Evolutionary conservation across 2,888 invertebrate genomes (phyloP).

Genomic region (Adela reaumurella): DNA sequence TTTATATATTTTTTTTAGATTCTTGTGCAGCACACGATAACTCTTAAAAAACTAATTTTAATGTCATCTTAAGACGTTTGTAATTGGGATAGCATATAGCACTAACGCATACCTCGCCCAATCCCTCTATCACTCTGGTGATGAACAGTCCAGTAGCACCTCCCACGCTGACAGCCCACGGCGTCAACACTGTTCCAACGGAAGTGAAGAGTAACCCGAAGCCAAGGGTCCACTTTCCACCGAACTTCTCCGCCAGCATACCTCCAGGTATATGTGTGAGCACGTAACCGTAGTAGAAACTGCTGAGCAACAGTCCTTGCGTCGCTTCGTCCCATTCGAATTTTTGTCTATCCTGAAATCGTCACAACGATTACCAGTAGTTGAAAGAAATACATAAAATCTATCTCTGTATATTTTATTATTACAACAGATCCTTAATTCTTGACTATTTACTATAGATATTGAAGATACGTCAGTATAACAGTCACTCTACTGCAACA

Average conservation of each 20-base stretch:
- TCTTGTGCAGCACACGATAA: no score
- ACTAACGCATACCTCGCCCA: slow-evolving; percentile 59
- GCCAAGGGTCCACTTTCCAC: slow-evolving; percentile 80
- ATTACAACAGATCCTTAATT: no score
- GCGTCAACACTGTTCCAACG: slow-evolving; percentile 73
- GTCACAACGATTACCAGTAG: no score
- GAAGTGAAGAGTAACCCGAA: slow-evolving; percentile 75
- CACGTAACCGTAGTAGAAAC: slow-evolving; percentile 83
- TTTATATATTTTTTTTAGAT: no score
- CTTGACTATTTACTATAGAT: no score
- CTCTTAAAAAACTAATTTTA: no score
- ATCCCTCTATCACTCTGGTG: slow-evolving; percentile 46
- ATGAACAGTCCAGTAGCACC: slow-evolving; percentile 54
- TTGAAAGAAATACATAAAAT: no score
- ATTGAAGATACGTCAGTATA: no score
- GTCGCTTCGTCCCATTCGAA: slow-evolving; percentile 67
- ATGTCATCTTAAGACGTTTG: no score
- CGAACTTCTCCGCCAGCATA: slow-evolving; percentile 73
- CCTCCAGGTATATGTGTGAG: slow-evolving; percentile 82
- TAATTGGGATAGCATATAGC: no score
- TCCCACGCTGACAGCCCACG: slow-evolving; percentile 59
- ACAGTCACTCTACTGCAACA: no score
- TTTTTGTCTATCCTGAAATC: slow-evolving; percentile 26
- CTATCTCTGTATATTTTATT: no score
- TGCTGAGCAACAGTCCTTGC: slow-evolving; percentile 72